Evolutionary conservation across 2,888 invertebrate genomes (phyloP).

Genomic region (Aphidoletes aphidimyza): DNA sequence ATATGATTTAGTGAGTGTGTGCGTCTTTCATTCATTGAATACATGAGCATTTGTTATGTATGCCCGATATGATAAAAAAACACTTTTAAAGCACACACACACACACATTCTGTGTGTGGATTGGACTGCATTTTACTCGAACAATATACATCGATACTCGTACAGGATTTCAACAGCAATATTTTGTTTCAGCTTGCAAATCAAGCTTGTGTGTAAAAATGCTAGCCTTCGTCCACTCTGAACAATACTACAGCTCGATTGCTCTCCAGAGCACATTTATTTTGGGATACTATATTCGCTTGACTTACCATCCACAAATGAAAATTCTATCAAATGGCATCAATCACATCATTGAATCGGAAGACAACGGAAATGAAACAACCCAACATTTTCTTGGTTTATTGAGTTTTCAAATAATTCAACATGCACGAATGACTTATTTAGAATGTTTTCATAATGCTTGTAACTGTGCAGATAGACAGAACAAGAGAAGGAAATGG

Average conservation of each 20-base stretch:
- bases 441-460: background rate
- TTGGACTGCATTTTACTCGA: too few species aligned
- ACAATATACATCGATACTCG: too few species aligned
- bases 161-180: too few species aligned
- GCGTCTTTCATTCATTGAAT: background rate
- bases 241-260: background rate
- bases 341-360: too few species aligned
- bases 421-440: constrained; percentile 19
- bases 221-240: too few species aligned
- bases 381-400: background rate
- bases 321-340: background rate
- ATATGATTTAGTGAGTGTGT: background rate
- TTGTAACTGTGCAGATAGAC: background rate
- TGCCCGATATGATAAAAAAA: background rate
- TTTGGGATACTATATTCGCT: background rate
- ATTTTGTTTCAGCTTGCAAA: too few species aligned
- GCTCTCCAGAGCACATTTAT: background rate
- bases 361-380: constrained; percentile 24
- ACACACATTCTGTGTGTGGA: background rate
- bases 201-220: background rate
- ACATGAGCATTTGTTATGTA: background rate
- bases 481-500: too few species aligned
- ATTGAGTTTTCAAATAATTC: constrained; percentile 16
- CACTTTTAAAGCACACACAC: background rate
- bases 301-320: background rate